Conservation (phyloP, 2,888 invertebrate genomes). For the Sepioteuthis lessoniana region DNA sequence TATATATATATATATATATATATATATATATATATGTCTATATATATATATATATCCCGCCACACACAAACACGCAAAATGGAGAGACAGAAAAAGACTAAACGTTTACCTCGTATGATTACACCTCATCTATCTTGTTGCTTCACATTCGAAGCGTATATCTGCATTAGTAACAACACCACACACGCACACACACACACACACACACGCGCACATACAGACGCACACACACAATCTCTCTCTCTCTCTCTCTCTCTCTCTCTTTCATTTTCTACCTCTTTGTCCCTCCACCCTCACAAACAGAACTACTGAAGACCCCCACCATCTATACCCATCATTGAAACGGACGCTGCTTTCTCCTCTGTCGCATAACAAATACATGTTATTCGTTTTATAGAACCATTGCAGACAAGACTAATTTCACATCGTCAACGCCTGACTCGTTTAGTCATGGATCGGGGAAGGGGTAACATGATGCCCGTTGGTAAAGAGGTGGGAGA, state of each 20-base stretch:
- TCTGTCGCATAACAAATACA: neutral
- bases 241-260: neutral
- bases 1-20: neutral
- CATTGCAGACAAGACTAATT: constrained; percentile 23
- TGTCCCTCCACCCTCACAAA: neutral
- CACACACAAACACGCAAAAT: neutral
- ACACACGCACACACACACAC: too few species aligned
- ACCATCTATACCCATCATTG: neutral
- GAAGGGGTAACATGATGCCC: neutral
- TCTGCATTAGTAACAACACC: neutral
- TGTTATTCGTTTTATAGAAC: constrained; percentile 21
- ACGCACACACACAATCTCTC: too few species aligned
- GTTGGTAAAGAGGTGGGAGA: neutral
- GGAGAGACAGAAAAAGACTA: neutral
- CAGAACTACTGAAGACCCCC: neutral
- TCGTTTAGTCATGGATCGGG: constrained; percentile 8
- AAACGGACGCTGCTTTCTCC: neutral
- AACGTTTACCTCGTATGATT: neutral
- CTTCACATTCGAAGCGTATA: constrained; percentile 10
- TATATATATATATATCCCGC: neutral
- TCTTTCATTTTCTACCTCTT: neutral
- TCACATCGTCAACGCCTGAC: neutral
- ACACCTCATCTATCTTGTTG: neutral
- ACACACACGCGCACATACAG: too few species aligned
- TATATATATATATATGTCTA: neutral